phyloP scores from a whole-genome alignment of 2,113 vertebrate genomes.

The Mobula hypostoma region DNA sequence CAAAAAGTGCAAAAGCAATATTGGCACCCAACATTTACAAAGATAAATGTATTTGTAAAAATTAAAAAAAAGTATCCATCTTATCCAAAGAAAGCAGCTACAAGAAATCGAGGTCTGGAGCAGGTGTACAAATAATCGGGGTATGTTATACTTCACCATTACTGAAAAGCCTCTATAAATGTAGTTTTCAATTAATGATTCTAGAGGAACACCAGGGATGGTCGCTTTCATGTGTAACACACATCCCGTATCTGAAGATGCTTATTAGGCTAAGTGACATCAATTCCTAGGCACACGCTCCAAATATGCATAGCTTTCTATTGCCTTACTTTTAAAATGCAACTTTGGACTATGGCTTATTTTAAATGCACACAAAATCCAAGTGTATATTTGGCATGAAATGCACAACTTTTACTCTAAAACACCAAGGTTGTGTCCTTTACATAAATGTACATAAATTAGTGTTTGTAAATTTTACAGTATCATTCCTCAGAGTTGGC shows the following conservation, averaged over 20 bases:
- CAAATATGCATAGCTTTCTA: background rate
- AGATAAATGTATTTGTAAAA: background rate
- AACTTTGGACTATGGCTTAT: background rate
- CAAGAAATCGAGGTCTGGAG: background rate
- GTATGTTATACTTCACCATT: background rate
- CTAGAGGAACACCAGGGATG: background rate
- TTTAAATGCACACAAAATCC: slow-evolving; percentile 13
- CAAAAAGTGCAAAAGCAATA: slow-evolving; percentile 9
- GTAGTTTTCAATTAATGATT: background rate
- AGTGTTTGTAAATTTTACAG: background rate
- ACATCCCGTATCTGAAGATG: background rate
- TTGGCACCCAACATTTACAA: background rate
- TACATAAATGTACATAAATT: background rate
- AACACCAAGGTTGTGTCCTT: background rate
- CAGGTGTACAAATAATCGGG: background rate
- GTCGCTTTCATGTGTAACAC: background rate
- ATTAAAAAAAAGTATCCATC: background rate
- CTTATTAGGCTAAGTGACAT: background rate
- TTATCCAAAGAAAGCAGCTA: background rate
- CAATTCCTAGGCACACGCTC: background rate
- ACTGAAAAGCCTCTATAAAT: background rate
- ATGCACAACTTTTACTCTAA: slow-evolving; percentile 12
- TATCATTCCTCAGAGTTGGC: background rate
- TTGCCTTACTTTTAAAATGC: background rate
- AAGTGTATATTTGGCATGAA: slow-evolving; percentile 20